Percentiles rank a stretch among this genome's conserved stretches.
phyloP scores from a whole-genome alignment of 1,140 invertebrate genomes.

The Ooceraea biroi region DNA sequence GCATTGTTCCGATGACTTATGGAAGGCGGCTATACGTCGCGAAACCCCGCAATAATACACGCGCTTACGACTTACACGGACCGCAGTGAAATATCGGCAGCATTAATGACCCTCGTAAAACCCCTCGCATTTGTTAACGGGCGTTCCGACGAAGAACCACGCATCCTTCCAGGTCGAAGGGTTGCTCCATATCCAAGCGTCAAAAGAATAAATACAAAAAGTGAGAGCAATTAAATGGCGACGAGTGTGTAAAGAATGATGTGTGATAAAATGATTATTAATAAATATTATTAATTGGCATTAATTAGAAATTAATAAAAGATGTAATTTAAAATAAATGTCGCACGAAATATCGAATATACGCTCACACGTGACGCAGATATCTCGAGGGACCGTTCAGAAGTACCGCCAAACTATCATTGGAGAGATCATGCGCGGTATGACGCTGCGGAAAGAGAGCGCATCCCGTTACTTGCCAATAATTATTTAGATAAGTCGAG shows the following conservation, averaged over 20 bases:
- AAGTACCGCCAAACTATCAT: slow-evolving; percentile 42
- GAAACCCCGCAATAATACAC: slow-evolving; percentile 63
- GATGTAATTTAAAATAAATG: slow-evolving; percentile 23
- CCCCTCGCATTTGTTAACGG: slow-evolving; percentile 47
- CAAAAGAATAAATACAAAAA: neutral
- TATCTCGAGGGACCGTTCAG: slow-evolving; percentile 30
- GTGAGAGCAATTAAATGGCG: neutral
- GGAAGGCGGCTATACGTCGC: slow-evolving; percentile 59
- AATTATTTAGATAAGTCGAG: slow-evolving; percentile 50
- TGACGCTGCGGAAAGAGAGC: slow-evolving; percentile 28
- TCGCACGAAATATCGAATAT: slow-evolving; percentile 8
- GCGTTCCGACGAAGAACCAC: slow-evolving; percentile 14
- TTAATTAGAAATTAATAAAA: neutral
- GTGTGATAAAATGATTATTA: neutral
- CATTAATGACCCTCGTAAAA: slow-evolving; percentile 57
- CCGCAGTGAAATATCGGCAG: slow-evolving; percentile 62
- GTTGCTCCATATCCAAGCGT: neutral
- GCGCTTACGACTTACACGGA: slow-evolving; percentile 50
- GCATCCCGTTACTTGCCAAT: slow-evolving; percentile 63
- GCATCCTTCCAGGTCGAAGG: neutral
- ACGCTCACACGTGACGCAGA: neutral
- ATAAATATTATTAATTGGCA: neutral
- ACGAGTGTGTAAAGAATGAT: neutral
- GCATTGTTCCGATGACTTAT: slow-evolving; percentile 76
- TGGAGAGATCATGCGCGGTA: slow-evolving; percentile 18